phyloP scores from a whole-genome alignment of 2,113 vertebrate species.

The Balaeniceps rex region DNA sequence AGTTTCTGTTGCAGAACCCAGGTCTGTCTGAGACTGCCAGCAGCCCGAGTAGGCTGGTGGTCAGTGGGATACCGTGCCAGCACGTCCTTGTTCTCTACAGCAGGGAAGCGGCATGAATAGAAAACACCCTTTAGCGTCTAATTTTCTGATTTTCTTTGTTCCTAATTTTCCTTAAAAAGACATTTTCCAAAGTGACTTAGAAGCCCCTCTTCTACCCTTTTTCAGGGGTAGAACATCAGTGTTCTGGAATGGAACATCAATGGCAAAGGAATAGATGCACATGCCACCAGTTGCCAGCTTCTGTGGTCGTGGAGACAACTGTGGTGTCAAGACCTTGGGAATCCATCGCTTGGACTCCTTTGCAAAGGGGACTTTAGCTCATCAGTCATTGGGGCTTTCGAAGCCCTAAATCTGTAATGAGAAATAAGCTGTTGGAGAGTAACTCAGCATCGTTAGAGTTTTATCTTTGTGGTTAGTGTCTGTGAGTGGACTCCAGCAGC shows the following conservation, averaged over 20 bases:
- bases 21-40: background rate
- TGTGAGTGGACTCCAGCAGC: background rate
- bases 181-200: background rate
- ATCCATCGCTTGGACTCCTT: background rate
- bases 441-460: accelerated
- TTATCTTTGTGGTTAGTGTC: background rate
- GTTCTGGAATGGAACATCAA: background rate
- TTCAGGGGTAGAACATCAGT: too few relatives aligned
- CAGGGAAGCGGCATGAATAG: background rate
- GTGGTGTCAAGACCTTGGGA: background rate
- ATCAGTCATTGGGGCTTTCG: background rate
- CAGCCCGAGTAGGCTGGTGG: background rate
- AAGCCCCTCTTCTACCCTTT: background rate
- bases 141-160: background rate
- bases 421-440: background rate
- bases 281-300: background rate
- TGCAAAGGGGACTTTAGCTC: background rate
- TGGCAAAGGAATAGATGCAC: background rate
- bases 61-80: background rate
- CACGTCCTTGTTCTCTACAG: background rate
- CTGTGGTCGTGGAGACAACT: background rate
- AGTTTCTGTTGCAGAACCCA: background rate
- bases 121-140: background rate
- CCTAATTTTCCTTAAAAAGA: background rate
- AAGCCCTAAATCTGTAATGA: background rate